A percentile compares a stretch with the other conserved stretches of the same genome.
These are phyloP conservation scores for Lindbergichthys nudifrons DNA, from an alignment of 2,797 vertebrate genomes.

Conservation along the genomic window DNA sequence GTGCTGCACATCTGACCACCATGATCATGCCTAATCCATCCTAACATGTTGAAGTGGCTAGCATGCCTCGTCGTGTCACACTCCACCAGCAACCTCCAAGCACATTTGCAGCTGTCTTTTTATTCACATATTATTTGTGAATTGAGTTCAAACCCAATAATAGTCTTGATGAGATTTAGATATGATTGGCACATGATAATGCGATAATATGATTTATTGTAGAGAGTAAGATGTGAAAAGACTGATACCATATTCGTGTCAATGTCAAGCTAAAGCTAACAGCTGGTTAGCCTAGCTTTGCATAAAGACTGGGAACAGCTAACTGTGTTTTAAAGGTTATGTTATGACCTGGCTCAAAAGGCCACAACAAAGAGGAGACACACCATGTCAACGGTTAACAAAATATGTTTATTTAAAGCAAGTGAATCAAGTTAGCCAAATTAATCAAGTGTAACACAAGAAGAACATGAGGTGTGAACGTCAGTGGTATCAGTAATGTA, in stretches of 20 bases:
- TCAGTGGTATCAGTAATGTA: too few species aligned
- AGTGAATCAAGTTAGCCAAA: too few species aligned
- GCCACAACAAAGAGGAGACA: too few species aligned
- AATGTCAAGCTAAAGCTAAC: too few species aligned
- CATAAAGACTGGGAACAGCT: background rate
- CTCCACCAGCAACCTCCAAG: conserved; percentile 38
- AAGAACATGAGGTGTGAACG: too few species aligned
- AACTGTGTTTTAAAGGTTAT: too few species aligned
- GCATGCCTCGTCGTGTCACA: conserved; percentile 47
- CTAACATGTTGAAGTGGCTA: conserved; percentile 62
- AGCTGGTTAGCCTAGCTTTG: background rate
- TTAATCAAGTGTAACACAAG: too few species aligned
- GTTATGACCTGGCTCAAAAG: too few species aligned
- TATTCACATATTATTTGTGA: background rate
- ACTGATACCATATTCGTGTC: too few species aligned
- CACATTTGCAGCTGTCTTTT: conserved; percentile 32
- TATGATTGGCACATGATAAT: background rate
- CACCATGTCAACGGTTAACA: too few species aligned
- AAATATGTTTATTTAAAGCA: too few species aligned
- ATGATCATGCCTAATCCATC: conserved; percentile 65
- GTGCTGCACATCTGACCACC: conserved; percentile 66
- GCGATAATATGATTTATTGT: background rate
- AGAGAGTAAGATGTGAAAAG: background rate
- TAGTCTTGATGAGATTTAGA: background rate
- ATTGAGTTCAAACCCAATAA: background rate